phyloP scores from a whole-genome alignment of 2,113 vertebrate species.

The Megaceryle maxima region DNA sequence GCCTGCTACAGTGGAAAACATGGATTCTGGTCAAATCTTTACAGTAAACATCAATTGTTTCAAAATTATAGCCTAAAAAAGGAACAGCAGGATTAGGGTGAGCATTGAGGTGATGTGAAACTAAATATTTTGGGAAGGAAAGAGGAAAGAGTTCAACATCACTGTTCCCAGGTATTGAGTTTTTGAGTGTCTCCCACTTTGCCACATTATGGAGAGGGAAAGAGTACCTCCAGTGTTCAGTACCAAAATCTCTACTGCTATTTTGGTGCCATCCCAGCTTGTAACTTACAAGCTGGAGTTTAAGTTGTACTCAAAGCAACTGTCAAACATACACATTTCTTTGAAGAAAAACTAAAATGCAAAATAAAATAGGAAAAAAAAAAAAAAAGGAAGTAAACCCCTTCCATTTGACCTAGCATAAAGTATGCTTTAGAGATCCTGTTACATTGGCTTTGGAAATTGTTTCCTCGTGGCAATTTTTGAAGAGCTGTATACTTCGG shows the following conservation, averaged over 20 bases:
- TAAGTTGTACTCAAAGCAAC: not conserved
- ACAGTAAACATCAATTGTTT: not conserved
- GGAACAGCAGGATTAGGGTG: not conserved
- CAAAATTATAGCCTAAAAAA: not conserved
- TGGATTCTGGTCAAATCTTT: not conserved
- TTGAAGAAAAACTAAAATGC: not conserved
- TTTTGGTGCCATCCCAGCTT: not conserved
- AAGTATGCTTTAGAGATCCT: not conserved
- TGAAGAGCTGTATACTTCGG: not conserved
- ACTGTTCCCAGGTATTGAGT: not conserved
- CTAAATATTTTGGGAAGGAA: not conserved
- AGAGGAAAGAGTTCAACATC: not conserved
- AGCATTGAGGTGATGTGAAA: not conserved
- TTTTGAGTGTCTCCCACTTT: not conserved
- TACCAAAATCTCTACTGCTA: not conserved
- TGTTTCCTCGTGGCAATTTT: not conserved
- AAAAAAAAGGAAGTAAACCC: too few relatives aligned
- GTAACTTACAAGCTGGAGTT: not conserved
- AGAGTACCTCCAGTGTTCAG: not conserved
- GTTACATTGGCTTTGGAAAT: not conserved
- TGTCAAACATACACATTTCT: not conserved
- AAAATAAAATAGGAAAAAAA: not conserved
- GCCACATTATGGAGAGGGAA: not conserved
- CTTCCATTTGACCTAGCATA: not conserved
- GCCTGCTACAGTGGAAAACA: not conserved